phyloP scores from a whole-genome alignment of 2,113 vertebrate species.

The Macquaria ambigua region DNA sequence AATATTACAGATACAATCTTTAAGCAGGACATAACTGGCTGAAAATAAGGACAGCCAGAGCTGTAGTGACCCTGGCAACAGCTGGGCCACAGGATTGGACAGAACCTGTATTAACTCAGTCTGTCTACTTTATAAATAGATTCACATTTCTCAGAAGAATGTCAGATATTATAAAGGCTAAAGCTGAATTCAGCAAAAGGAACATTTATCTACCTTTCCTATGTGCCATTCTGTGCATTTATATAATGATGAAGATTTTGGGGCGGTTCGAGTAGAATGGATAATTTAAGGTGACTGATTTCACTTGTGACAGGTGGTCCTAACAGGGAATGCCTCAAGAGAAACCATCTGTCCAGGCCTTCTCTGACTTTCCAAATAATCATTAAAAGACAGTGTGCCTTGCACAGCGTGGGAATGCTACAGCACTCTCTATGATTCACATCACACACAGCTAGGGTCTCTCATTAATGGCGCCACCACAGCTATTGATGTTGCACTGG shows the following conservation, averaged over 20 bases:
- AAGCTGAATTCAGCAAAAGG: conserved; percentile 2
- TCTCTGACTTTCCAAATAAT: conserved; percentile 68
- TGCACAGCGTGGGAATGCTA: conserved; percentile 42
- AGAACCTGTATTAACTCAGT: conserved; percentile 16
- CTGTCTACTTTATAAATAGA: conserved; percentile 30
- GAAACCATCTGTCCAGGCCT: conserved; percentile 74
- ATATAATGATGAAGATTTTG: conserved; percentile 28
- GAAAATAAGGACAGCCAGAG: not conserved
- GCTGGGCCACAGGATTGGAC: conserved; percentile 7
- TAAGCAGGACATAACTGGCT: not conserved
- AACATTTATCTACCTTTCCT: conserved; percentile 6
- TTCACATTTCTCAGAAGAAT: conserved; percentile 33
- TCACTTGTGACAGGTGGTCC: conserved; percentile 71
- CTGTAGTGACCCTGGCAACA: conserved; percentile 22
- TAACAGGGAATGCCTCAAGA: conserved; percentile 71
- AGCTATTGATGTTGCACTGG: conserved; percentile 58
- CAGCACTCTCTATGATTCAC: conserved; percentile 64
- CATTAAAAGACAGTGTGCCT: conserved; percentile 63
- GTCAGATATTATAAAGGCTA: conserved; percentile 24
- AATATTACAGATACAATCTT: not conserved
- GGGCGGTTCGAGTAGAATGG: not conserved
- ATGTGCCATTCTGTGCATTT: conserved; percentile 26
- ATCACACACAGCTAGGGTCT: conserved; percentile 65
- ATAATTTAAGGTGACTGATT: conserved; percentile 69
- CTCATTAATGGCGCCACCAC: conserved; percentile 73